A percentile compares a stretch with the other conserved stretches of the same genome.
phyloP scores from a whole-genome alignment of 2,113 vertebrate species.

The Phrynosoma platyrhinos region DNA sequence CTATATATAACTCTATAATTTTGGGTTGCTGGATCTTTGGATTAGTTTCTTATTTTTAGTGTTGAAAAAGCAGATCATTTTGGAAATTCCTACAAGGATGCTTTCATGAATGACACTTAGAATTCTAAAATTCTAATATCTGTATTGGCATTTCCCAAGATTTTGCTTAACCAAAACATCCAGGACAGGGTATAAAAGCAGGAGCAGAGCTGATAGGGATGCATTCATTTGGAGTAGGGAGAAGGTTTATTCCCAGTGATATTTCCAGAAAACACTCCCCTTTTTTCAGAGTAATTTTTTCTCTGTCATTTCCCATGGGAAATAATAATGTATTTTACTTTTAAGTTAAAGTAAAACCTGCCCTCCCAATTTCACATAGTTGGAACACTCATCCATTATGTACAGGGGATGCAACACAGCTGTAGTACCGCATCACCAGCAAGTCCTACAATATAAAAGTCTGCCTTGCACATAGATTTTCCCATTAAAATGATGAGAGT shows the following conservation, averaged over 20 bases:
- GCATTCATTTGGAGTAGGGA: background rate
- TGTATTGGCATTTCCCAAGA: background rate
- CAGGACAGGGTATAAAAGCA: background rate
- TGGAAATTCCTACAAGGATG: no score
- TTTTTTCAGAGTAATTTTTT: background rate
- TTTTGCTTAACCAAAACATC: background rate
- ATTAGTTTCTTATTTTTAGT: no score
- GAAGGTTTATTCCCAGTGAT: background rate
- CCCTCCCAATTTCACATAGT: no score
- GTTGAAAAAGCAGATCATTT: no score
- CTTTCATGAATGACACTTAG: no score
- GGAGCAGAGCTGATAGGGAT: no score
- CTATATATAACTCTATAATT: no score
- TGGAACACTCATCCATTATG: background rate
- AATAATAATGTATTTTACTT: background rate
- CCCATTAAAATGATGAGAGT: background rate
- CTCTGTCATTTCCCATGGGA: background rate
- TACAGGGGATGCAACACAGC: background rate
- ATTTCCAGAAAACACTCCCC: background rate
- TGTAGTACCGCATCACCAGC: background rate
- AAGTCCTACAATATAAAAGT: background rate
- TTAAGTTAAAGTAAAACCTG: background rate
- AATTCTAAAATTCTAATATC: background rate
- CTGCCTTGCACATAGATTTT: background rate
- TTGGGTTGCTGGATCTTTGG: no score